Conservation (phyloP, 2,888 invertebrate genomes). For the Ischnura elegans region DNA sequence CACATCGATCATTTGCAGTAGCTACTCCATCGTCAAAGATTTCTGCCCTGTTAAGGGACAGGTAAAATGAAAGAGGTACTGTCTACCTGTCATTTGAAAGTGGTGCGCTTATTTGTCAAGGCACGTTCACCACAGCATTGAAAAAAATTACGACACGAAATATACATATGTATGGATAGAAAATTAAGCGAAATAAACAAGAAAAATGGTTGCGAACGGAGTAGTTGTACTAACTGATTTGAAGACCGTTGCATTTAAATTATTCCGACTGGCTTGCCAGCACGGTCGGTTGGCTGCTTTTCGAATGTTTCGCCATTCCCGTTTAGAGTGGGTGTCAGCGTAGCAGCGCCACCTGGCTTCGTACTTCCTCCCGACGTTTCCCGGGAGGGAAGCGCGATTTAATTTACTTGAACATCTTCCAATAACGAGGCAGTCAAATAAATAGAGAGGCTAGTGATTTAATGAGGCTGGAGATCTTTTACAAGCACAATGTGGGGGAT, state of each 20-base stretch:
- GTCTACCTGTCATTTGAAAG: too few relatives aligned
- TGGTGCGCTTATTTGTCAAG: too few relatives aligned
- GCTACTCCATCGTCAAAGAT: too few relatives aligned
- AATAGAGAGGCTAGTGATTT: neutral
- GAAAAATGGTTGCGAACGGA: neutral
- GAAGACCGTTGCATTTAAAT: neutral
- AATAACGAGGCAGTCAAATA: conserved; percentile 11
- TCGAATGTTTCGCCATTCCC: neutral
- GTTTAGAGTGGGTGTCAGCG: neutral
- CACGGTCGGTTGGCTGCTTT: neutral
- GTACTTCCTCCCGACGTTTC: neutral
- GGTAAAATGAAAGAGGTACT: too few relatives aligned
- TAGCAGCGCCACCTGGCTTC: neutral
- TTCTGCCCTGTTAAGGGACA: too few relatives aligned
- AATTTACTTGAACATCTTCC: neutral
- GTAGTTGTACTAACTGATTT: neutral
- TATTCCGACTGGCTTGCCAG: neutral
- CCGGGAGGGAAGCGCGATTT: neutral
- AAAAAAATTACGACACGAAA: too few relatives aligned
- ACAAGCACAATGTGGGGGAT: neutral
- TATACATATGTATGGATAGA: too few relatives aligned
- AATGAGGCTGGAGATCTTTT: neutral
- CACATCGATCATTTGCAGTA: too few relatives aligned
- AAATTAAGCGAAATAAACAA: neutral
- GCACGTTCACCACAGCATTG: too few relatives aligned